Percentiles rank a stretch among this genome's conserved stretches.
phyloP scores from a whole-genome alignment of 2,888 invertebrate genomes.

The Clanis bilineata region DNA sequence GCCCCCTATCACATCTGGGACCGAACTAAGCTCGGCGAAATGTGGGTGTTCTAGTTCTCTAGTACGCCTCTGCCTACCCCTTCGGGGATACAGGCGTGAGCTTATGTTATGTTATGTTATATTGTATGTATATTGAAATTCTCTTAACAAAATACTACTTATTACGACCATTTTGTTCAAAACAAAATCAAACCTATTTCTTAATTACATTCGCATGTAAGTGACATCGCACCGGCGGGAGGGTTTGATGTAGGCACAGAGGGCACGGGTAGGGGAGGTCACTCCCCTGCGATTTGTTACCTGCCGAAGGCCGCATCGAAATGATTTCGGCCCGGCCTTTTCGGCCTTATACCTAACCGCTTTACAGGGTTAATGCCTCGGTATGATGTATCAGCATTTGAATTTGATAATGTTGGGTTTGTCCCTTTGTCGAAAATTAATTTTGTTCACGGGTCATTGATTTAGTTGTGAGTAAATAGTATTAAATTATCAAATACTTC shows the following conservation, averaged over 20 bases:
- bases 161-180: background rate
- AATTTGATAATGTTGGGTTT: background rate
- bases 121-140: too few relatives aligned
- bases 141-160: background rate
- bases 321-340: background rate
- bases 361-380: background rate
- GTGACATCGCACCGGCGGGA: background rate
- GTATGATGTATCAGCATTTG: background rate
- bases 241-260: background rate
- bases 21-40: too few relatives aligned
- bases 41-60: too few relatives aligned
- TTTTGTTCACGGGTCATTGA: too few relatives aligned
- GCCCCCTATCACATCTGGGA: too few relatives aligned
- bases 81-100: too few relatives aligned
- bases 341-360: background rate
- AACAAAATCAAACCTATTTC: background rate
- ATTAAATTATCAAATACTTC: too few relatives aligned
- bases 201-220: background rate
- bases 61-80: too few relatives aligned
- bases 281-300: conserved; percentile 6
- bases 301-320: background rate
- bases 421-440: background rate
- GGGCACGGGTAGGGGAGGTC: background rate
- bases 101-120: too few relatives aligned
- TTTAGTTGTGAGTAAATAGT: too few relatives aligned